These are phyloP conservation scores for Nanorana parkeri DNA, from an alignment of 2,113 vertebrate genomes.

Conservation along the genomic window DNA sequence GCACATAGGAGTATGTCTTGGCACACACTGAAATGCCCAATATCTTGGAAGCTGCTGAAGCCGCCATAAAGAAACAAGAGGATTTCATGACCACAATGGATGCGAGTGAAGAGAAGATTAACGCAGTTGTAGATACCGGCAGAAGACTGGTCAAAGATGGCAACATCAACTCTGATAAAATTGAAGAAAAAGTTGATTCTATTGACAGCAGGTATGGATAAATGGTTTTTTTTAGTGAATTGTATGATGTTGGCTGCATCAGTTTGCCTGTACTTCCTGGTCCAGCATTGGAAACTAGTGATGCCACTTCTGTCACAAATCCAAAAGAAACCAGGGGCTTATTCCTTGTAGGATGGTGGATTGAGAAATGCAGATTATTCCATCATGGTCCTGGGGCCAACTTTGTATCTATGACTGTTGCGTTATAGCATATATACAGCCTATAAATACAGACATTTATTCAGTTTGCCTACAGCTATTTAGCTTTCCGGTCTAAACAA, in stretches of 20 bases:
- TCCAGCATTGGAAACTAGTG: no score
- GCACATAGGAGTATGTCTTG: slow-evolving; percentile 90
- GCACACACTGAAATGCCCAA: slow-evolving; percentile 97
- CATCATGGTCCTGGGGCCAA: no score
- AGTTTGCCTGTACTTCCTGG: no score
- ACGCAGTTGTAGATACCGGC: slow-evolving; percentile 90
- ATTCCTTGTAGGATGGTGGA: no score
- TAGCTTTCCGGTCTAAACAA: no score
- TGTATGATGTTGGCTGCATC: slow-evolving; percentile 25
- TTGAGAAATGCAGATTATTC: no score
- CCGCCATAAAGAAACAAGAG: slow-evolving; percentile 96
- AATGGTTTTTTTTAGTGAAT: background rate
- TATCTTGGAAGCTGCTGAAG: slow-evolving; percentile 93
- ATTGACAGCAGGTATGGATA: slow-evolving; percentile 89
- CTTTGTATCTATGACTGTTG: no score
- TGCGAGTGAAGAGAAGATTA: slow-evolving; percentile 97
- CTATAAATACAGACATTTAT: no score
- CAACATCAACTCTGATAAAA: slow-evolving; percentile 92
- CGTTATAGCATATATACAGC: no score
- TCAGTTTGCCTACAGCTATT: no score
- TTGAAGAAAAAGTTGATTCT: slow-evolving; percentile 96
- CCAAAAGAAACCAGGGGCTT: no score
- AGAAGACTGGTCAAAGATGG: slow-evolving; percentile 90
- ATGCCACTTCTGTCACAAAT: no score
- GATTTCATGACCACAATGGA: slow-evolving; percentile 99